A percentile compares a stretch with the other conserved stretches of the same genome.
phyloP scores from a whole-genome alignment of 1,140 invertebrate genomes.

The Spodoptera frugiperda region DNA sequence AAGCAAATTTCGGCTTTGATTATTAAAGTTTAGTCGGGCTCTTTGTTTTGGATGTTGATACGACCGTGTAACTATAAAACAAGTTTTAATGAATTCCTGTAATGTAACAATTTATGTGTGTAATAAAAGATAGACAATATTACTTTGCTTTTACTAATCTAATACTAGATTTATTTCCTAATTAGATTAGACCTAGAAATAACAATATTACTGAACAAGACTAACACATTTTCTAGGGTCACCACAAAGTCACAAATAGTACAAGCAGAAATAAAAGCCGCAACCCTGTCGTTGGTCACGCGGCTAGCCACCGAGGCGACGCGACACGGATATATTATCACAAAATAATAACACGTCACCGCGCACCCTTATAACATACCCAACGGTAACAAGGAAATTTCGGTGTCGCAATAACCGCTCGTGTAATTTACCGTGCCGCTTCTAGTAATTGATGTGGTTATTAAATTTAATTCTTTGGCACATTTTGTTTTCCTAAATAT shows the following conservation, averaged over 20 bases:
- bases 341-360: slow-evolving; percentile 51
- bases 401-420: slow-evolving; percentile 15
- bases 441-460: neutral
- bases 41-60: neutral
- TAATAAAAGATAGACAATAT: no score
- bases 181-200: no score
- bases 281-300: slow-evolving; percentile 45
- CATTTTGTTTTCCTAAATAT: neutral
- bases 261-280: neutral
- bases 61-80: neutral
- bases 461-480: neutral
- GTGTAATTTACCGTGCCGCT: neutral
- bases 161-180: no score
- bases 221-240: neutral
- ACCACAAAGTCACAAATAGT: neutral
- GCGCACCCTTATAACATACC: slow-evolving; percentile 21
- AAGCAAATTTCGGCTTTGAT: slow-evolving; percentile 14
- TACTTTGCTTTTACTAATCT: no score
- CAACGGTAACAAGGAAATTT: slow-evolving; percentile 30
- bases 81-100: neutral
- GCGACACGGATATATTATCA: slow-evolving; percentile 26
- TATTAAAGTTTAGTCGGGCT: slow-evolving; percentile 19
- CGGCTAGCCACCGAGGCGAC: slow-evolving; percentile 47
- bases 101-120: neutral
- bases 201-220: no score